A percentile compares a stretch with the other conserved stretches of the same genome.
Evolutionary conservation across 2,888 invertebrate species (phyloP).

Genomic region (Sipha maydis): DNA sequence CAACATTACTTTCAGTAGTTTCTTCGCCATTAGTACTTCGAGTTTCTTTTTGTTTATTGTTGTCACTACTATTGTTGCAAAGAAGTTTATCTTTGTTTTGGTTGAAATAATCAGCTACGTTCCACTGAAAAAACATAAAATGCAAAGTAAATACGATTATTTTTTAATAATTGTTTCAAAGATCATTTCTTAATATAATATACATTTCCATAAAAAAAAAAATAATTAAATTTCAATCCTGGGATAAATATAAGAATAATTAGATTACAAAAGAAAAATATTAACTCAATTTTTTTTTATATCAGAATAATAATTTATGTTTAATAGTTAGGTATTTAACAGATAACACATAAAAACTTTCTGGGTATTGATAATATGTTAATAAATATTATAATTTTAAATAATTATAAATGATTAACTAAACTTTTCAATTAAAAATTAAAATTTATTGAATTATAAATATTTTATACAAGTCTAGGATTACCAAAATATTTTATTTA

Average conservation of each 20-base stretch:
- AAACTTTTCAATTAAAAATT: too few relatives aligned
- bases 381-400: too few relatives aligned
- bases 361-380: too few relatives aligned
- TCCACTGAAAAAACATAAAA: constrained; percentile 80
- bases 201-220: too few relatives aligned
- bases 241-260: neutral
- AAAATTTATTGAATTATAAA: too few relatives aligned
- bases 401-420: too few relatives aligned
- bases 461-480: too few relatives aligned
- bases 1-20: neutral
- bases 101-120: constrained; percentile 96
- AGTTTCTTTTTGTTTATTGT: neutral
- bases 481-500: too few relatives aligned
- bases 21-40: neutral
- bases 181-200: neutral
- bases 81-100: constrained; percentile 90
- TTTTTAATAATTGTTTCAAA: neutral
- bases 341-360: too few relatives aligned
- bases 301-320: too few relatives aligned
- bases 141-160: neutral
- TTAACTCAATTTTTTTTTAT: too few relatives aligned
- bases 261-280: neutral
- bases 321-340: too few relatives aligned
- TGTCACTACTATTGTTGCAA: constrained; percentile 40
- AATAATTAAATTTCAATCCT: neutral